These are phyloP conservation scores for Epirrhoe alternata DNA, from an alignment of 2,888 invertebrate species.

Conservation along the genomic window DNA sequence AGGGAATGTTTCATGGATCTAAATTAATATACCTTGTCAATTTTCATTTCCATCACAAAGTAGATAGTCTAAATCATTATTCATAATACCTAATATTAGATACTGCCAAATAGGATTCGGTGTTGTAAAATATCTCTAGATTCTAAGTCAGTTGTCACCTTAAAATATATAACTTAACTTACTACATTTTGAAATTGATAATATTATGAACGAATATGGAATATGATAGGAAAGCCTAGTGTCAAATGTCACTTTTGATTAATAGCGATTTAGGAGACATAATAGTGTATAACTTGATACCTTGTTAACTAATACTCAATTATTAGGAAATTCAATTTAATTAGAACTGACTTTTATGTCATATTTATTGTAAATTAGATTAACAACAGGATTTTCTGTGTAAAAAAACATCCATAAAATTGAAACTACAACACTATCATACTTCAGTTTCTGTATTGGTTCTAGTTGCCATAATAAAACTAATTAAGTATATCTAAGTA, in stretches of 20 bases:
- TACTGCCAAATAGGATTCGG: constrained; percentile 82
- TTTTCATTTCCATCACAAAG: constrained; percentile 66
- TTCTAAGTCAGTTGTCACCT: constrained; percentile 37
- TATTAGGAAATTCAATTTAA: constrained; percentile 22
- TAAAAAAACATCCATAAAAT: background rate
- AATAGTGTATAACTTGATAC: constrained; percentile 27
- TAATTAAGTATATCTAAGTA: constrained; percentile 48
- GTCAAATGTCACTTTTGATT: constrained; percentile 68
- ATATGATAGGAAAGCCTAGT: constrained; percentile 56
- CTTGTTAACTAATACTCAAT: constrained; percentile 26
- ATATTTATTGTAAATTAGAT: constrained; percentile 1
- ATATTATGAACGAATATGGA: constrained; percentile 42
- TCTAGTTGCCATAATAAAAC: constrained; percentile 56
- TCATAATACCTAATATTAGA: constrained; percentile 67
- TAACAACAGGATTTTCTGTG: background rate
- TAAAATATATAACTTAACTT: constrained; percentile 34
- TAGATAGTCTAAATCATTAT: constrained; percentile 51
- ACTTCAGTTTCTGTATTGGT: constrained; percentile 45
- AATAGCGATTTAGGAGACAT: constrained; percentile 52
- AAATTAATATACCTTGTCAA: constrained; percentile 59
- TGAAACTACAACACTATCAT: constrained; percentile 36
- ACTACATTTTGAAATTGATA: constrained; percentile 45
- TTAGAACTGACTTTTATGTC: constrained; percentile 10
- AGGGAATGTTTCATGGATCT: constrained; percentile 15
- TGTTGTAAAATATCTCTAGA: constrained; percentile 70